Percentiles rank a stretch among this genome's conserved stretches.
These are phyloP conservation scores for Nothoprocta perdicaria DNA, from an alignment of 2,113 vertebrate genomes.

Conservation along the genomic window DNA sequence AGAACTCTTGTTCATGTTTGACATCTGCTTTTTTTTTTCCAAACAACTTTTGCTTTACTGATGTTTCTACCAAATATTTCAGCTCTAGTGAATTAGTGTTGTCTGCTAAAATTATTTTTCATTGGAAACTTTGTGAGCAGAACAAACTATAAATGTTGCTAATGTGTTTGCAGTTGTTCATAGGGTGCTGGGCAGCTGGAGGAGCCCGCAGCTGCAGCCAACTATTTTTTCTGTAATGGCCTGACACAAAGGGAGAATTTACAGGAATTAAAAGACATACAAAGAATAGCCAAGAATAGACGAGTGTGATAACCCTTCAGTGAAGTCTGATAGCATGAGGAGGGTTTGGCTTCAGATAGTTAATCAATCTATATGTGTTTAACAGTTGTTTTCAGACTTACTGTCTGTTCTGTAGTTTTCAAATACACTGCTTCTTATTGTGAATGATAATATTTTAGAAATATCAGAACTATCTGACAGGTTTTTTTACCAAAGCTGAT, in stretches of 20 bases:
- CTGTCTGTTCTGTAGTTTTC: not conserved
- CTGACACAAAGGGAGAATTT: not conserved
- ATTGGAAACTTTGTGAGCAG: not conserved
- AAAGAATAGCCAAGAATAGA: not conserved
- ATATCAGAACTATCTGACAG: not conserved
- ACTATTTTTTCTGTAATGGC: not conserved
- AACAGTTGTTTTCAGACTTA: not conserved
- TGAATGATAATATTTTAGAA: not conserved
- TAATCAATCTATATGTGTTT: not conserved
- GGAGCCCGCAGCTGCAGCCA: not conserved
- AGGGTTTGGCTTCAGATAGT: not conserved
- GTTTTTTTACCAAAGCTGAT: not conserved
- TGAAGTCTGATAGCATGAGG: not conserved
- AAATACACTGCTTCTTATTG: not conserved
- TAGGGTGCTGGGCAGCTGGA: not conserved
- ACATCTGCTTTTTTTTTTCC: not conserved
- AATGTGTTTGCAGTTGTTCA: not conserved
- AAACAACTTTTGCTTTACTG: not conserved
- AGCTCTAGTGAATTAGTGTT: not conserved
- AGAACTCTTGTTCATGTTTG: not conserved
- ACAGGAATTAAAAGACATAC: not conserved
- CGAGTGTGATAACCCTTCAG: not conserved
- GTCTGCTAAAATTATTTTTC: not conserved
- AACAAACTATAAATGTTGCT: not conserved
- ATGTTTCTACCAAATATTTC: not conserved